phyloP scores from a whole-genome alignment of 2,888 invertebrate genomes.

The Malacosoma neustria region DNA sequence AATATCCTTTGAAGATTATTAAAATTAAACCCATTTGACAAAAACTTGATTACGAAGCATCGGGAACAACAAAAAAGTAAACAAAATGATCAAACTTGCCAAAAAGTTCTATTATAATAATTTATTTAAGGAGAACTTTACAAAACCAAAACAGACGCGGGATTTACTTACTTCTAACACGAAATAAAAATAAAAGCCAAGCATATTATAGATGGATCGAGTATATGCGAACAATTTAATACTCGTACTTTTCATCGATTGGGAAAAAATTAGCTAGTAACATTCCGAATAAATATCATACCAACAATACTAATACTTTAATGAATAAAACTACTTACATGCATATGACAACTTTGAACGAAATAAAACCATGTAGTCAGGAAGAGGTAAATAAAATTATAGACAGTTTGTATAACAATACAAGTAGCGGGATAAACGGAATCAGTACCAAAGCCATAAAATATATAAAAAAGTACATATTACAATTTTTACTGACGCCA shows the following conservation, averaged over 20 bases:
- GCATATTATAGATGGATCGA: too few relatives aligned
- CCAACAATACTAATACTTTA: background rate
- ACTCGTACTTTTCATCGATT: too few relatives aligned
- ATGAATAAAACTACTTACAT: background rate
- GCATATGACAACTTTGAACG: background rate
- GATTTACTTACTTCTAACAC: slow-evolving; percentile 6
- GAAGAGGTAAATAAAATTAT: slow-evolving; percentile 5
- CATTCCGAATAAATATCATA: too few relatives aligned
- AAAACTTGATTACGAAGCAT: slow-evolving; percentile 2
- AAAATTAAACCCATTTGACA: slow-evolving; percentile 6
- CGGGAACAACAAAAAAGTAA: slow-evolving; percentile 2
- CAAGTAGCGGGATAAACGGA: slow-evolving; percentile 7
- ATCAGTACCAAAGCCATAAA: slow-evolving; percentile 7
- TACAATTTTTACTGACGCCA: too few relatives aligned
- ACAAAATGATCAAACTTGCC: slow-evolving; percentile 1
- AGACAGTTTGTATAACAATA: slow-evolving; percentile 2
- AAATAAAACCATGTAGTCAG: background rate
- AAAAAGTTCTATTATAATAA: slow-evolving; percentile 7
- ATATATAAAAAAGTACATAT: slow-evolving; percentile 4
- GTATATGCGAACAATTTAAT: too few relatives aligned
- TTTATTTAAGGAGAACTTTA: slow-evolving; percentile 3
- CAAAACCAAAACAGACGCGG: slow-evolving; percentile 7
- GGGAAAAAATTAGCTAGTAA: too few relatives aligned
- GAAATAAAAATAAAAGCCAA: slow-evolving; percentile 6
- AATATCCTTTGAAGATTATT: slow-evolving; percentile 7